Percentiles rank a stretch among this genome's conserved stretches.
Conservation (phyloP, 2,797 vertebrate species). For the Gymnoscopelus microlampas region DNA sequence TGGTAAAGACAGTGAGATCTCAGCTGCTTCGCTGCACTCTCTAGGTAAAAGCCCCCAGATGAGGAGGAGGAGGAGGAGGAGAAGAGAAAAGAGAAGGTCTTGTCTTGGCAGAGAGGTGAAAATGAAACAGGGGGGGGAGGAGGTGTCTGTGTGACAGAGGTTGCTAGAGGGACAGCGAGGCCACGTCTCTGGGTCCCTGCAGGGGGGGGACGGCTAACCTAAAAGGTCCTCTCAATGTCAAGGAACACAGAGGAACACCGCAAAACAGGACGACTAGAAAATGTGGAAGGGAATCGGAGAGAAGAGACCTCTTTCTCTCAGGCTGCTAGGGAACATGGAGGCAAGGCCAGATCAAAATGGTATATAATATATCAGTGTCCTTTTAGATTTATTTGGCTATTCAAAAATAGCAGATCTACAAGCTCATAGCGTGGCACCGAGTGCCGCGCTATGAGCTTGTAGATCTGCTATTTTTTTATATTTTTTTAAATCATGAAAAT, state of each 20-base stretch:
- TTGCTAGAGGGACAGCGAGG: constrained; percentile 16
- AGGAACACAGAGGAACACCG: neutral
- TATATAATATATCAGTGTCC: no score
- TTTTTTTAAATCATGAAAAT: no score
- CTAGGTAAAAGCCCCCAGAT: constrained; percentile 48
- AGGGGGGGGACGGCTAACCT: neutral
- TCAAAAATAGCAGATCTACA: no score
- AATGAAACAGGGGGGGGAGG: constrained; percentile 73
- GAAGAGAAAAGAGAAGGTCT: constrained; percentile 26
- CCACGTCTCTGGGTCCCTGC: constrained; percentile 23
- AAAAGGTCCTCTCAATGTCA: constrained; percentile 27
- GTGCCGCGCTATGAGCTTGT: no score
- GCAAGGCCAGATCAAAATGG: neutral
- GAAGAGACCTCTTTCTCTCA: neutral
- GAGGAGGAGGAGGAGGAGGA: constrained; percentile 8
- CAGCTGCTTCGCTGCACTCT: constrained; percentile 64
- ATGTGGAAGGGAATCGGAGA: constrained; percentile 7
- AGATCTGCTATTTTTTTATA: no score
- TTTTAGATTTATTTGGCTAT: no score
- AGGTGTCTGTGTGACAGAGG: constrained; percentile 40
- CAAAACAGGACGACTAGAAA: neutral
- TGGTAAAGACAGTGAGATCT: constrained; percentile 53
- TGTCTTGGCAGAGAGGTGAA: constrained; percentile 66
- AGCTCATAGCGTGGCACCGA: no score
- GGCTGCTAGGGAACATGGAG: neutral